These are phyloP conservation scores for Silurus lanzhouensis DNA, from an alignment of 2,797 vertebrate species.

Conservation along the genomic window DNA sequence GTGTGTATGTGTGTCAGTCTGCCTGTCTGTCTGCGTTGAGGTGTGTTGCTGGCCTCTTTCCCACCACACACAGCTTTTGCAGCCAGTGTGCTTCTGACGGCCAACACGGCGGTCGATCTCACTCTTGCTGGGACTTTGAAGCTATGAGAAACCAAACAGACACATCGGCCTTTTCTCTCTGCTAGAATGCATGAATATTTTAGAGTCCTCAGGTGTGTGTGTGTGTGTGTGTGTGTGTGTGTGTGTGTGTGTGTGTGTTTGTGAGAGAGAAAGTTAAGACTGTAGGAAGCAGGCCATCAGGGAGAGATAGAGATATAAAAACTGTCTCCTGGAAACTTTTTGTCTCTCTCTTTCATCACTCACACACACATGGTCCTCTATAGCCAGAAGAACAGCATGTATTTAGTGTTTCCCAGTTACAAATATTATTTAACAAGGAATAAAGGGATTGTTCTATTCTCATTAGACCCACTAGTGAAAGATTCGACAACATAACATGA, in stretches of 20 bases:
- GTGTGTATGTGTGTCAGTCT: not conserved
- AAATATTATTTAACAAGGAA: not conserved
- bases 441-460: not conserved
- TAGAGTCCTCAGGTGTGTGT: slow-evolving; percentile 8
- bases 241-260: not conserved
- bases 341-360: not conserved
- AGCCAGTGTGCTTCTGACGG: slow-evolving; percentile 1
- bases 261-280: not conserved
- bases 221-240: slow-evolving; percentile 3
- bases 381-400: not conserved
- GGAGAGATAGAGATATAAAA: slow-evolving; percentile 2
- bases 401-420: too few species aligned
- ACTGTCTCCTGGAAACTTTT: not conserved
- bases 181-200: slow-evolving; percentile 40
- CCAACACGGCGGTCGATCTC: slow-evolving; percentile 15
- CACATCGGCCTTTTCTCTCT: not conserved
- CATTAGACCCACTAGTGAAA: not conserved
- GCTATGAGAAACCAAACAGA: slow-evolving; percentile 24
- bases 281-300: not conserved
- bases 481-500: not conserved
- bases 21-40: not conserved
- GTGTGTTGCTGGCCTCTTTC: slow-evolving; percentile 13
- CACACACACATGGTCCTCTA: not conserved
- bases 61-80: not conserved
- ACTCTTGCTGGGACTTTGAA: slow-evolving; percentile 23